phyloP scores from a whole-genome alignment of 1,140 invertebrate species.

The Aphidius gifuensis region DNA sequence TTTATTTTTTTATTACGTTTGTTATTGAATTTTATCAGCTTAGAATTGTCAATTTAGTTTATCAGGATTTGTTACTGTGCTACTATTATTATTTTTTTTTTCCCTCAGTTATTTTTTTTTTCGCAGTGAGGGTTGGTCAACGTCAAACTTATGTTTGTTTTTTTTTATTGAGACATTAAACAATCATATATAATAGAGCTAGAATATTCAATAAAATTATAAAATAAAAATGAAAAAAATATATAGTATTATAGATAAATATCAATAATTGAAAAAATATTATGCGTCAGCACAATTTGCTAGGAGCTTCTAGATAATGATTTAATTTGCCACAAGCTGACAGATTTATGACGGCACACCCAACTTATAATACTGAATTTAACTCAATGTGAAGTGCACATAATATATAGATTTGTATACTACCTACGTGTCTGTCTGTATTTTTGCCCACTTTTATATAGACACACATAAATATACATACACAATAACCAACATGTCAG shows the following conservation, averaged over 20 bases:
- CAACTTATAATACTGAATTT: slow-evolving; percentile 23
- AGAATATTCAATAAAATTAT: slow-evolving; percentile 4
- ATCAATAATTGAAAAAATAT: slow-evolving; percentile 20
- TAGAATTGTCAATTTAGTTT: no score
- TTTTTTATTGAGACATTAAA: no score
- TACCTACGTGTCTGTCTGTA: slow-evolving; percentile 9
- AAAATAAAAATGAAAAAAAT: slow-evolving; percentile 5
- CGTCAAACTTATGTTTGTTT: no score
- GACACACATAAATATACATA: not conserved
- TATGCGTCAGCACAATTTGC: slow-evolving; percentile 41
- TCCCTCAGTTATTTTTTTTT: no score
- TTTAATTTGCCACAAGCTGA: slow-evolving; percentile 43
- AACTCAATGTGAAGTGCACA: slow-evolving; percentile 25
- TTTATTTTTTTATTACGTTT: no score
- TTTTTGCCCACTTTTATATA: slow-evolving; percentile 10
- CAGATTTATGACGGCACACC: slow-evolving; percentile 44
- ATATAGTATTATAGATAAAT: not conserved
- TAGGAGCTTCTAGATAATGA: slow-evolving; percentile 46
- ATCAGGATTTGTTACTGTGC: no score
- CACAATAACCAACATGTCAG: not conserved
- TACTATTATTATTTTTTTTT: no score
- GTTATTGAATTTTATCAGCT: no score
- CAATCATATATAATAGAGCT: no score
- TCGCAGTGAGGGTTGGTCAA: no score
- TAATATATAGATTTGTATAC: slow-evolving; percentile 10